A percentile compares a stretch with the other conserved stretches of the same genome.
phyloP scores from a whole-genome alignment of 1,140 invertebrate species.

The Trichonephila clavipes region DNA sequence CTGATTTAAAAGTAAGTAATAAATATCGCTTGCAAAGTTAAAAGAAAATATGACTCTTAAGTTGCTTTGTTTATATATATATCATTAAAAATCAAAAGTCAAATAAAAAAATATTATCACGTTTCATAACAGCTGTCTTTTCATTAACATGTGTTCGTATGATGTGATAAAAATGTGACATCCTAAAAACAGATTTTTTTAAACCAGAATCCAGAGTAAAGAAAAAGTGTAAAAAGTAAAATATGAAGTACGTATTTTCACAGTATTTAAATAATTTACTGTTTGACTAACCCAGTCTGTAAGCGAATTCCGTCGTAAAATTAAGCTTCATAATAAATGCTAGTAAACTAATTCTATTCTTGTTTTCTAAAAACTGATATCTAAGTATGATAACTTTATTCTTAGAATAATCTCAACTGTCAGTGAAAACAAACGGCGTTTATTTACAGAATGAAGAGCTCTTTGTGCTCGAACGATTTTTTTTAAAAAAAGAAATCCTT shows the following conservation, averaged over 20 bases:
- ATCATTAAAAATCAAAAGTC: no score
- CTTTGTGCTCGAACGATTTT: background rate
- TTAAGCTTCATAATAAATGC: background rate
- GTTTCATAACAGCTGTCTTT: no score
- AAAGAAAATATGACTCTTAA: no score
- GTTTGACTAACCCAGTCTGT: background rate
- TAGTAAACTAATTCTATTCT: background rate
- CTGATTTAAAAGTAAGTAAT: no score
- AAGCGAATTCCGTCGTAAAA: background rate
- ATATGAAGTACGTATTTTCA: background rate
- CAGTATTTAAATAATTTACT: background rate
- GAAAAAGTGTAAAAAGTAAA: no score
- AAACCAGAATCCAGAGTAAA: no score
- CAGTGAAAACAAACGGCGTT: background rate
- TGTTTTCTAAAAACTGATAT: background rate
- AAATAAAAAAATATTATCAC: no score
- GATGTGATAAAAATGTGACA: no score
- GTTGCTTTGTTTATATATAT: no score
- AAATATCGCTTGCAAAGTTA: no score
- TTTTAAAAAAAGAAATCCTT: background rate
- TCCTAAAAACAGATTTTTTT: no score
- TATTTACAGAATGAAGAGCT: background rate
- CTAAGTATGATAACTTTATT: slow-evolving; percentile 22
- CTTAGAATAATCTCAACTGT: slow-evolving; percentile 20
- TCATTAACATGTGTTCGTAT: no score